phyloP scores from a whole-genome alignment of 1,140 invertebrate species.

The Metaphire vulgaris region DNA sequence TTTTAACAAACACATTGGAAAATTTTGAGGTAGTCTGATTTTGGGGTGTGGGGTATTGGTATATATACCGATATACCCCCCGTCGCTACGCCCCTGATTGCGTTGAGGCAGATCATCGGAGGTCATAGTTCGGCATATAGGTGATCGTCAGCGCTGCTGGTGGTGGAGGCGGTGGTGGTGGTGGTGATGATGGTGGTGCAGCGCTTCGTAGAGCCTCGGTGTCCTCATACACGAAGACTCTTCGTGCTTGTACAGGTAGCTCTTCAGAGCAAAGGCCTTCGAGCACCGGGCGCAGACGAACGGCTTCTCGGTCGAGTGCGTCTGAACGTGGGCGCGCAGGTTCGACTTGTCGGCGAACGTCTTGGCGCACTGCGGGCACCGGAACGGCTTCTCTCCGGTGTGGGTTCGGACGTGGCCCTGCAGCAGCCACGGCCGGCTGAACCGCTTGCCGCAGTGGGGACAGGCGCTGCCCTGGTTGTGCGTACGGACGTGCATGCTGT shows the following conservation, averaged over 20 bases:
- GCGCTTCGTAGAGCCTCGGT: too few species aligned
- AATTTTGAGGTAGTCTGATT: too few species aligned
- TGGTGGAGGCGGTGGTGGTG: too few species aligned
- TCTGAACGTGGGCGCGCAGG: neutral
- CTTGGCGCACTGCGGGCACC: neutral
- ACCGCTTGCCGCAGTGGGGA: constrained; percentile 87
- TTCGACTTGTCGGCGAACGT: neutral
- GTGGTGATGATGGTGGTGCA: too few species aligned
- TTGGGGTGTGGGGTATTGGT: too few species aligned
- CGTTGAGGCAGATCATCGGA: too few species aligned
- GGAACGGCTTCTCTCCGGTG: constrained; percentile 94
- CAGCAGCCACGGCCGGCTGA: constrained; percentile 89
- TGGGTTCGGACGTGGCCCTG: constrained; percentile 93
- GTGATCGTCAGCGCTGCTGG: too few species aligned
- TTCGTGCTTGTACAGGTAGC: constrained; percentile 54
- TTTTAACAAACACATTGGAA: too few species aligned
- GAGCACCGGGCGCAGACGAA: neutral
- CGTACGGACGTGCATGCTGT: constrained; percentile 94
- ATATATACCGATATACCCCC: too few species aligned
- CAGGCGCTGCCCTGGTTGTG: constrained; percentile 73
- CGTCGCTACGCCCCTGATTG: too few species aligned
- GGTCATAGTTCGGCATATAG: too few species aligned
- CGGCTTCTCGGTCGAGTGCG: neutral
- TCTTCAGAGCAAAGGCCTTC: constrained; percentile 51
- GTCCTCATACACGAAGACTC: constrained; percentile 52